phyloP scores from a whole-genome alignment of 2,797 vertebrate genomes.

The Enteromius radiatus region DNA sequence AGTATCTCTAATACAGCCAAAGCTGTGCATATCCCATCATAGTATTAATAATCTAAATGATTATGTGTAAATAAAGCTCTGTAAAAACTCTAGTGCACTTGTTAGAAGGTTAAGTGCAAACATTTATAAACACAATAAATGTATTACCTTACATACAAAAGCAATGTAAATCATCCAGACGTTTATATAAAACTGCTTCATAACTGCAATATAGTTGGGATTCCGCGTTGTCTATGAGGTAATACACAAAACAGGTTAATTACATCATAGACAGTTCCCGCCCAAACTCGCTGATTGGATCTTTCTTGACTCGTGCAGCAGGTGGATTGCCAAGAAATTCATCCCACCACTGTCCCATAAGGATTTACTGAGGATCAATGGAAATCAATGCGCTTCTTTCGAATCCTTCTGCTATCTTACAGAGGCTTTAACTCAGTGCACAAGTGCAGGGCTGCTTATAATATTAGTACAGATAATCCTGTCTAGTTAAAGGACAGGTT shows the following conservation, averaged over 20 bases:
- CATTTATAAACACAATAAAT: not conserved
- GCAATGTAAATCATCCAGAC: not conserved
- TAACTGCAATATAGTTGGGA: not conserved
- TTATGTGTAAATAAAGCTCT: not conserved
- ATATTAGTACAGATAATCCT: slow-evolving; percentile 25
- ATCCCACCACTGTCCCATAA: slow-evolving; percentile 36
- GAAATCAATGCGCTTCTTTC: slow-evolving; percentile 1
- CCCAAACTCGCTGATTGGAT: slow-evolving; percentile 52
- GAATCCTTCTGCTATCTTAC: not conserved
- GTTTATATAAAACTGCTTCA: not conserved
- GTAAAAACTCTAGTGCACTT: not conserved
- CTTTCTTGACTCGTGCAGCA: slow-evolving; percentile 38
- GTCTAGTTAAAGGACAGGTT: not conserved
- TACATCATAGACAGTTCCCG: slow-evolving; percentile 40
- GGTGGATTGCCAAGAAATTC: slow-evolving; percentile 39
- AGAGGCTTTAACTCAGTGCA: not conserved
- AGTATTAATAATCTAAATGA: not conserved
- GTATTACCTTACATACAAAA: rapidly evolving
- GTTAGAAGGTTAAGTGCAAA: not conserved
- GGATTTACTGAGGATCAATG: slow-evolving; percentile 8
- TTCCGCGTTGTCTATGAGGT: not conserved
- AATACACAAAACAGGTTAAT: slow-evolving; percentile 7
- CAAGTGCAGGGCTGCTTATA: not conserved
- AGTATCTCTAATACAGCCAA: not conserved
- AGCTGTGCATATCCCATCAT: not conserved